Evolutionary conservation across 2,113 vertebrate genomes (phyloP).

Genomic region (Pygoscelis antarcticus): DNA sequence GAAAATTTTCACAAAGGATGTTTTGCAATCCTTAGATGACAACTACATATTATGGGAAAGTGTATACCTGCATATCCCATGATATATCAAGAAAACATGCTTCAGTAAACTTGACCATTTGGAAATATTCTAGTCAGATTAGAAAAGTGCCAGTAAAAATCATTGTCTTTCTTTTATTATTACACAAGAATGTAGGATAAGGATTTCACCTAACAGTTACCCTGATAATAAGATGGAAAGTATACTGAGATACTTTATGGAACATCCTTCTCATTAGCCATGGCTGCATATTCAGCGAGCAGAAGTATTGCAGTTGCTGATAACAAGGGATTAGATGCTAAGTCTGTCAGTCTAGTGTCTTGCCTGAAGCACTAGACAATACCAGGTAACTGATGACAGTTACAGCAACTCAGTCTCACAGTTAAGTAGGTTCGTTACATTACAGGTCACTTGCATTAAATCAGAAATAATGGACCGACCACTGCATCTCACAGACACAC

Average conservation of each 20-base stretch:
- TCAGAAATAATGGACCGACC: not conserved
- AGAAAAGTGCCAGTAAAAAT: not conserved
- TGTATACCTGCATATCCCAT: not conserved
- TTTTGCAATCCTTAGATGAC: not conserved
- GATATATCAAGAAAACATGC: not conserved
- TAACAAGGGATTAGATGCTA: not conserved
- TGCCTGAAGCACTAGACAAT: not conserved
- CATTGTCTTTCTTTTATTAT: not conserved
- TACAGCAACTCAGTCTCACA: not conserved
- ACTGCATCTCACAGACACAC: not conserved
- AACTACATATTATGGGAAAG: not conserved
- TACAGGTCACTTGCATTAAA: not conserved
- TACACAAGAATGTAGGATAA: not conserved
- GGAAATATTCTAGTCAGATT: not conserved
- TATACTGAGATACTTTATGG: not conserved
- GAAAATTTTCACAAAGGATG: not conserved
- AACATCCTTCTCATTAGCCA: not conserved
- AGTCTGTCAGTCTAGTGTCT: not conserved
- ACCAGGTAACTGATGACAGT: not conserved
- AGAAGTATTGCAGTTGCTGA: not conserved
- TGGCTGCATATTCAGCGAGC: not conserved
- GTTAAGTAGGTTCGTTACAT: not conserved
- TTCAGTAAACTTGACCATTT: not conserved
- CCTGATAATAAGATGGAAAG: not conserved
- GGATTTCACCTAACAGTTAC: not conserved